phyloP scores from a whole-genome alignment of 2,113 vertebrate genomes.

The Montifringilla adamsi region DNA sequence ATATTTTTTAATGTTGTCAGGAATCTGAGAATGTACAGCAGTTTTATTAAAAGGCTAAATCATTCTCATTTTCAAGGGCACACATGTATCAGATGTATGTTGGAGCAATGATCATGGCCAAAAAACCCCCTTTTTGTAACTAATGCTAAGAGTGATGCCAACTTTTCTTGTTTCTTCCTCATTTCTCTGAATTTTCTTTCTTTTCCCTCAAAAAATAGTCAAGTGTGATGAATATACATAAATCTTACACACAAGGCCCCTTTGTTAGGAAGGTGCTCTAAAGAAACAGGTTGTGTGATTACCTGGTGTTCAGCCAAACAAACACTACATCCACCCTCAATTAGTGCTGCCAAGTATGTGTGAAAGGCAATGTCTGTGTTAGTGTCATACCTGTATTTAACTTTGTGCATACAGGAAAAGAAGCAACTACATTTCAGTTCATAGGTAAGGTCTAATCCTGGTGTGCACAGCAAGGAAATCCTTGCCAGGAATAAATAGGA shows the following conservation, averaged over 20 bases:
- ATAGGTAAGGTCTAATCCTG: neutral
- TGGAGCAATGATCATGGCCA: neutral
- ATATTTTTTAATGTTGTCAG: neutral
- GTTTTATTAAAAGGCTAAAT: neutral
- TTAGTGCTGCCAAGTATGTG: neutral
- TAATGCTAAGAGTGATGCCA: neutral
- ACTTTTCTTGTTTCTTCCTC: neutral
- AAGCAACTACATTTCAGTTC: neutral
- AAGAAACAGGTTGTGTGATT: neutral
- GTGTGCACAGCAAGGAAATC: neutral
- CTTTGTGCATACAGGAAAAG: neutral
- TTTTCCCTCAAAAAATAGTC: neutral
- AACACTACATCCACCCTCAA: neutral
- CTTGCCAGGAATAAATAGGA: neutral
- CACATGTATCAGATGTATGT: neutral
- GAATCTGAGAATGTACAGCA: neutral
- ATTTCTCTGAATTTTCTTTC: neutral
- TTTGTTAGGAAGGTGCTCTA: neutral
- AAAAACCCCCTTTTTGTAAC: neutral
- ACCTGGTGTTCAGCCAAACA: neutral
- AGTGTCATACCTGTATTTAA: neutral
- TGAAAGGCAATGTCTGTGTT: neutral
- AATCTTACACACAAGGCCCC: neutral
- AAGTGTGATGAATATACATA: neutral
- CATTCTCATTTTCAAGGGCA: neutral